phyloP scores from a whole-genome alignment of 2,797 vertebrate genomes.

The Sebastes iracundus region DNA sequence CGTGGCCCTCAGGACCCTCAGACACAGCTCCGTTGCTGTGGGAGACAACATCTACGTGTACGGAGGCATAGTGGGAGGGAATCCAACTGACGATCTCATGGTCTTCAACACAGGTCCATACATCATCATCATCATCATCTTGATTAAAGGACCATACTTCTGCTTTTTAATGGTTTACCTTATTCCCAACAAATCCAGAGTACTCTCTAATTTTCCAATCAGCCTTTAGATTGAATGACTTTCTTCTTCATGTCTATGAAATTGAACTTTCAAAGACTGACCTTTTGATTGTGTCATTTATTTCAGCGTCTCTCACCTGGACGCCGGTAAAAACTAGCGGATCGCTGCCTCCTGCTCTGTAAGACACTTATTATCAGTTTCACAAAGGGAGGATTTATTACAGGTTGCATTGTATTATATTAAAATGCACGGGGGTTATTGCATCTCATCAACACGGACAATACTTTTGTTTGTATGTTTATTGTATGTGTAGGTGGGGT shows the following conservation, averaged over 20 bases:
- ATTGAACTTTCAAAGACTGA: neutral
- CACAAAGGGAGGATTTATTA: neutral
- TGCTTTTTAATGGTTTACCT: neutral
- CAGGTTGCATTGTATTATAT: neutral
- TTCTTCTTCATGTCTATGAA: neutral
- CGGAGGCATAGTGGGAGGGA: conserved; percentile 71
- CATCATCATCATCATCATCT: neutral
- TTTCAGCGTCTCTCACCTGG: conserved; percentile 82
- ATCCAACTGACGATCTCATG: conserved; percentile 74
- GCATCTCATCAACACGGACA: neutral
- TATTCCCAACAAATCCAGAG: neutral
- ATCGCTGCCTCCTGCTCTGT: conserved; percentile 75
- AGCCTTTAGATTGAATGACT: neutral
- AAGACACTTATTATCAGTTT: neutral
- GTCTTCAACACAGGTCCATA: conserved; percentile 81
- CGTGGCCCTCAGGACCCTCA: conserved; percentile 63
- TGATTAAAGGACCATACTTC: neutral
- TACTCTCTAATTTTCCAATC: neutral
- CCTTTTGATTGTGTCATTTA: neutral
- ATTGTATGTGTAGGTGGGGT: conserved; percentile 58
- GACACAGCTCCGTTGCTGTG: conserved; percentile 71
- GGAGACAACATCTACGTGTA: conserved; percentile 82
- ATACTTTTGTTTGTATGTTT: neutral
- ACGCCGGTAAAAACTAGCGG: conserved; percentile 79
- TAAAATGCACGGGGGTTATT: neutral